Evolutionary conservation across 2,797 vertebrate genomes (phyloP).

Genomic region (Falco cherrug): DNA sequence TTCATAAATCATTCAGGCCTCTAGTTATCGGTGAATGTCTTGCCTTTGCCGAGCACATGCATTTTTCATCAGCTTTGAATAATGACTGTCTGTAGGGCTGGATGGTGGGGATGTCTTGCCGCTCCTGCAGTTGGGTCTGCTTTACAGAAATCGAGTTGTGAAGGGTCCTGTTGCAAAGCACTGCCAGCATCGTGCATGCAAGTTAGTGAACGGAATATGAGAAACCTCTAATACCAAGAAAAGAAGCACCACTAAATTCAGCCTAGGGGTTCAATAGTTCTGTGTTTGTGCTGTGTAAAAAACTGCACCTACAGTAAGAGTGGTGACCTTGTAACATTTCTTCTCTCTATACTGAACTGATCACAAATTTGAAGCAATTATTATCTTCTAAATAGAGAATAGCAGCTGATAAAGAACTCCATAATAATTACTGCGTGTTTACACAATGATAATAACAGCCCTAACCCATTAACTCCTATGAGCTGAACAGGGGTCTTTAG

Average conservation of each 20-base stretch:
- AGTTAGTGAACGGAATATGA: not conserved
- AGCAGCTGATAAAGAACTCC: not conserved
- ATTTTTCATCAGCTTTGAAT: conserved; percentile 67
- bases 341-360: not conserved
- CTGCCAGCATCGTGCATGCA: not conserved
- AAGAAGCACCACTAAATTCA: not conserved
- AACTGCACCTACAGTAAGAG: not conserved
- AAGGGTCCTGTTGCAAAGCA: not conserved
- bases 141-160: conserved; percentile 1
- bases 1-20: conserved; percentile 71
- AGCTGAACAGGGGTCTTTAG: not conserved
- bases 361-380: conserved; percentile 8
- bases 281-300: not conserved
- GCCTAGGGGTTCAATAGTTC: not conserved
- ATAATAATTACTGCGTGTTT: not conserved
- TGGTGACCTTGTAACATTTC: not conserved
- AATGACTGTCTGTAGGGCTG: not conserved
- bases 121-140: not conserved
- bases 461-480: not conserved
- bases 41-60: conserved; percentile 7
- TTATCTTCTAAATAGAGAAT: not conserved
- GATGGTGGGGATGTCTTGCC: not conserved
- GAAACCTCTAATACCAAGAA: not conserved
- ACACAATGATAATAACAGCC: not conserved
- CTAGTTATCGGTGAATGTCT: not conserved